Evolutionary conservation across 2,888 invertebrate species (phyloP), one percentile per base, ranked within the genome.

Genomic region (Tholera decimalis): DNA sequence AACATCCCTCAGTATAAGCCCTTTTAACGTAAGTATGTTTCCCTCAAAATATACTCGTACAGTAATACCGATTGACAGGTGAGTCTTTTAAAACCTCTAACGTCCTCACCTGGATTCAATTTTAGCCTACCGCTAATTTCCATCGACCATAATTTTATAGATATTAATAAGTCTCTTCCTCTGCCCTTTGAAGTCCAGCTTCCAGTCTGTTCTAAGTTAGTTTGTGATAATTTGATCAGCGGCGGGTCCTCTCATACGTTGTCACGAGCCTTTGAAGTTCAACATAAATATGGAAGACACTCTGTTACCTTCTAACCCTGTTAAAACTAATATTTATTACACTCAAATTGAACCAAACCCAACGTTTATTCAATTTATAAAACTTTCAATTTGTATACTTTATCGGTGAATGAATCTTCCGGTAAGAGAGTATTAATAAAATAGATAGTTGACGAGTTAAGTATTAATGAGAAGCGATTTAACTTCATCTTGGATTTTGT

Each of bases 181-280:
- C 47, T 65, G 67, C 64, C 71, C 88, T 91, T 91, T 91, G 91
- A 92, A 83, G 88, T 87, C 69, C 11, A 6, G 47, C 18, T 47
- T 28, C 47, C 63, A 63, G 76, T 66, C 77, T 73, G 86, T 82
- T 79, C 83, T 77, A 83, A 83, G 80, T 83, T 77, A 82, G 85
- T 87, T 88, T 81, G 79, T 84, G 82, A 87, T 90, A 88, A 90
- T 90, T 88, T 83, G 83, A 88, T 88, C 83, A 80, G 79, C 68
- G 76, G 22, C 51, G 56, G 69, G 77, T 68, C 62, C n/a, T 59
- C 51, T 8, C 22, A 43, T 30, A 62, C 58, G 66, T 26, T 73
- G 70, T 71, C 75, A 33, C 46, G 33, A 33, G 28, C 50, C 82
- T 82, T 82, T 82, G 83, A 82, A 58, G 75, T 83, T 6, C 9